Base-by-base conservation (phyloP, 2,797 vertebrate genomes). In the Denticeps clupeoides region DNA sequence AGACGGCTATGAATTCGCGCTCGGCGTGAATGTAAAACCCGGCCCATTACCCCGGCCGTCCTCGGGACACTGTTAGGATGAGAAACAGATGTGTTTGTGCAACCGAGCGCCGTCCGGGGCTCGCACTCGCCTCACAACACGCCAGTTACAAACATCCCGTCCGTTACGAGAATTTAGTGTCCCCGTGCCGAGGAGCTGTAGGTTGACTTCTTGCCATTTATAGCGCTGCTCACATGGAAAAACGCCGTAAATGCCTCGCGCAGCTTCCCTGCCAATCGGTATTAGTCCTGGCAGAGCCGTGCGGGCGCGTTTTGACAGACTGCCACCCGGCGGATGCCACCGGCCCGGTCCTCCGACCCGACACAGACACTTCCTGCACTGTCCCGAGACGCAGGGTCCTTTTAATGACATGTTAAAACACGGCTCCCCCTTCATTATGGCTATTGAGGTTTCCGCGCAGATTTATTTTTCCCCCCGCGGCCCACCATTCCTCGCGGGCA, bases 251-350 rank as follows among this genome's bases (percentile, higher is more conserved):
- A n/a, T n/a, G n/a, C n/a, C n/a, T n/a, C n/a, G n/a, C n/a, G n/a
- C n/a, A n/a, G n/a, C n/a, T n/a, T n/a, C n/a, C n/a, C n/a, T n/a
- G n/a, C n/a, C n/a, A n/a, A n/a, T n/a, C n/a, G 19, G 33, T 40
- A 33, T 42, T 41, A 27, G 16, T 22, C n/a, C 13, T 46, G 18
- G 25, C 23, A 26, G 37, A 11, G 21, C 26, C 1, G 13, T 24
- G 32, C 29, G 37, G 18, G 18, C 46, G 22, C 3, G 44, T 57
- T 50, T 53, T 45, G 29, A 49, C 41, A 47, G 51, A 61, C 50
- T 55, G 58, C 54, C 58, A 52, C 45, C 62, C 64, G 41, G 50
- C 65, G 63, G 59, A 38, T 10, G 3, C 18, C 31, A 23, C 37
- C 45, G 41, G 42, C 37, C 35, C n/a, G n/a, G n/a, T n/a, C n/a